Evolutionary conservation across 2,888 invertebrate genomes (phyloP), one percentile per base, ranked within the genome.

Genomic region (Yponomeuta sedellus): DNA sequence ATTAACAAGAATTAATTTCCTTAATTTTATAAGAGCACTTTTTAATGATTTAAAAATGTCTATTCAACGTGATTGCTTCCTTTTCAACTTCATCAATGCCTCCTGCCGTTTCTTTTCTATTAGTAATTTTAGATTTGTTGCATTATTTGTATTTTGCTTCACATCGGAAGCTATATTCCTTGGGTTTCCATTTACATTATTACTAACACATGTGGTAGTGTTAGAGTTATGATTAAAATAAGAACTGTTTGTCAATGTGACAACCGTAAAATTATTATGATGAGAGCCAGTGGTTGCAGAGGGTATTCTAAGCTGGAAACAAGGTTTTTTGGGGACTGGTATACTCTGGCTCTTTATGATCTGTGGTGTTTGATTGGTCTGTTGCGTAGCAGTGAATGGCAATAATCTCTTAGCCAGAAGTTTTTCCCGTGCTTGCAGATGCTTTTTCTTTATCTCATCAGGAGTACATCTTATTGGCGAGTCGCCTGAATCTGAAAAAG

Each of bases 361-460:
- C 62, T 12, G 44, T 52, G 12, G 44, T 16, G 44, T 52, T 71
- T 12, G 72, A 69, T 61, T 75, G 75, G 61, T 28, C 34, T 61
- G 39, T 68, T 85, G 83, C 68, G 83, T 72, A 64, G 78, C 72
- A 64, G 88, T 88, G 67, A 88, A 90, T 10, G 90, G 89, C 19
- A 91, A 71, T 10, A 82, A 79, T 64, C 88, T 79, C 77, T 93
- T 94, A 0, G 92, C 91, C 71, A 93, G 79, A 19, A 94, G 82
- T 74, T 88, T 93, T 73, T 93, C 93, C 76, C 92, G 84, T 1
- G 94, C 94, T 73, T 92, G 90, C 69, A 89, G 79, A 69, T 93
- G 91, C 73, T 94, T 94, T 73, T 83, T 91, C 76, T 93, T 93
- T 64, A 94, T 94, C 82, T 94, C 93, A 69, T 93, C 92, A 56